phyloP scores from a whole-genome alignment of 2,888 invertebrate genomes.

The Tinea semifulvella region DNA sequence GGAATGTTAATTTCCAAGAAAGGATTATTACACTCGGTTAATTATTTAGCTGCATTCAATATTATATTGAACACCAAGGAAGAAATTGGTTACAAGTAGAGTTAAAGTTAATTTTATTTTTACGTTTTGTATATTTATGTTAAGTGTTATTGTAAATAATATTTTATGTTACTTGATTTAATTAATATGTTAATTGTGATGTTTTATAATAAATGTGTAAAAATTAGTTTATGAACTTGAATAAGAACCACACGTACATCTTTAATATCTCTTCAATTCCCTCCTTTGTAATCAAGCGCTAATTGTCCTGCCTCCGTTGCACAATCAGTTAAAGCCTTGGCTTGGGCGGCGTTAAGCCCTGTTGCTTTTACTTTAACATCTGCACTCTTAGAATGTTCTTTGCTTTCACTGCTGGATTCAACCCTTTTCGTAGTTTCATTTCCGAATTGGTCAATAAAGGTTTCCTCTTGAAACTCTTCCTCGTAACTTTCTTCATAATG shows the following conservation, averaged over 20 bases:
- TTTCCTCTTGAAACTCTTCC: constrained; percentile 60
- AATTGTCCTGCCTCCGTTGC: constrained; percentile 59
- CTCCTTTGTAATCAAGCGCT: constrained; percentile 55
- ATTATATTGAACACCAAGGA: no score
- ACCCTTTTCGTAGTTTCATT: constrained; percentile 54
- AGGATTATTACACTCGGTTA: no score
- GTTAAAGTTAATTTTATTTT: background rate
- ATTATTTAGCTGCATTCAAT: no score
- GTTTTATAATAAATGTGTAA: background rate
- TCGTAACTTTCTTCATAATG: constrained; percentile 57
- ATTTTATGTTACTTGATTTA: no score
- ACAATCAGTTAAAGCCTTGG: constrained; percentile 57
- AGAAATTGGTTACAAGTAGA: background rate
- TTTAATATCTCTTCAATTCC: constrained; percentile 35
- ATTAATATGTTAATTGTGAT: constrained; percentile 2
- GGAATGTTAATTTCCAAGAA: background rate
- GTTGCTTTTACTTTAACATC: constrained; percentile 59
- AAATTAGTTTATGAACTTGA: background rate
- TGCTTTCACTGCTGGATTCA: constrained; percentile 59
- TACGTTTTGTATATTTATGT: background rate
- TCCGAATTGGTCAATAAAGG: constrained; percentile 51
- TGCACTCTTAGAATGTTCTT: constrained; percentile 57
- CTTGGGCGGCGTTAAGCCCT: constrained; percentile 53
- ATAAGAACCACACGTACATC: constrained; percentile 7
- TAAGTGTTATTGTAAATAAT: no score